Evolutionary conservation across 1,140 invertebrate species (phyloP).

Genomic region (Drosophila punjabiensis): DNA sequence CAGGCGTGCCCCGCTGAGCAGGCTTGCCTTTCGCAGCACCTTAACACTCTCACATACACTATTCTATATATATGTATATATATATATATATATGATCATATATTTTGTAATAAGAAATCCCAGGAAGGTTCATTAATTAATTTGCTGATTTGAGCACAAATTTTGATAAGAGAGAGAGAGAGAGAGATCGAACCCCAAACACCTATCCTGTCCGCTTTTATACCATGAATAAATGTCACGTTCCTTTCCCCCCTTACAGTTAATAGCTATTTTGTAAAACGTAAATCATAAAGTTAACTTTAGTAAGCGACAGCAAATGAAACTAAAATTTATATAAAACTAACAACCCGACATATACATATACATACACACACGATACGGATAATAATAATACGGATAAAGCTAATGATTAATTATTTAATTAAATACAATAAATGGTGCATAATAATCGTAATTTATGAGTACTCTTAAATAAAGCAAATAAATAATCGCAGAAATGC

Average conservation of each 20-base stretch:
- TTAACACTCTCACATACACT: conserved; percentile 43
- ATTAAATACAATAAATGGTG: conserved; percentile 77
- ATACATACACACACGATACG: conserved; percentile 44
- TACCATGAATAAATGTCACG: conserved; percentile 11
- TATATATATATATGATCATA: conserved; percentile 30
- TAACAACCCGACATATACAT: conserved; percentile 40
- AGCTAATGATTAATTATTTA: conserved; percentile 61
- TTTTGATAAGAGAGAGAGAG: conserved; percentile 43
- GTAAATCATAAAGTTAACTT: conserved; percentile 11
- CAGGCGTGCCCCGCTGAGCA: background rate
- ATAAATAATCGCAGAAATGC: conserved; percentile 32
- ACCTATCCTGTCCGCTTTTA: conserved; percentile 12
- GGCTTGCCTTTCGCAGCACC: conserved; percentile 1
- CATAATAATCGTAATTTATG: conserved; percentile 67
- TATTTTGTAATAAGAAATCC: conserved; percentile 30
- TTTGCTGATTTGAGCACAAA: conserved; percentile 40
- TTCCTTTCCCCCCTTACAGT: conserved; percentile 23
- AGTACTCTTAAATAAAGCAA: conserved; percentile 48
- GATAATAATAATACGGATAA: conserved; percentile 50
- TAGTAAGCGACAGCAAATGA: conserved; percentile 20
- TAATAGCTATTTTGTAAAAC: conserved; percentile 33
- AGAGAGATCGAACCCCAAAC: background rate
- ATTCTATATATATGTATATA: conserved; percentile 30
- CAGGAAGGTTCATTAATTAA: conserved; percentile 6
- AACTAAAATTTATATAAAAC: conserved; percentile 24